These are phyloP conservation scores for Promerops cafer DNA, from an alignment of 2,113 vertebrate species.

Conservation along the genomic window DNA sequence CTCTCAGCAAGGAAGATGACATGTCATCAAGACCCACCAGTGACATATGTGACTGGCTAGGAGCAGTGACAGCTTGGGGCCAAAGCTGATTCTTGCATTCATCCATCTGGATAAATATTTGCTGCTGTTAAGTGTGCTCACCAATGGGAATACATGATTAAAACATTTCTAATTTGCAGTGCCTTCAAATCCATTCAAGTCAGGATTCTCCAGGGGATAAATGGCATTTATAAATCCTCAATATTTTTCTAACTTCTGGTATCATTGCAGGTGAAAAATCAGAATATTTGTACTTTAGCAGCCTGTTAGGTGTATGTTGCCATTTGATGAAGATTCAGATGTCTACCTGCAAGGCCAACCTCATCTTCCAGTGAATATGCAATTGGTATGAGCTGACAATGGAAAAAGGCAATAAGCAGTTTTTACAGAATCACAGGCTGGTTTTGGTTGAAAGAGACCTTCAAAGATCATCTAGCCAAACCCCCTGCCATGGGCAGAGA, in stretches of 20 bases:
- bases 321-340: neutral
- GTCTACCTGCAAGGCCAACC: neutral
- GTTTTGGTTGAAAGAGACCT: neutral
- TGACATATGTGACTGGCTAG: slow-evolving; percentile 8
- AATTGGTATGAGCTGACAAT: neutral
- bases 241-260: neutral
- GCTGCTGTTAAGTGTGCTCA: slow-evolving; percentile 5
- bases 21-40: slow-evolving; percentile 22
- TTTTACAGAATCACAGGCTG: neutral
- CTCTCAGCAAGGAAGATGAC: neutral
- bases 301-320: neutral
- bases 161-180: neutral
- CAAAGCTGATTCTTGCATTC: neutral
- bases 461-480: neutral
- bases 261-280: neutral
- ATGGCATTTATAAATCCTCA: neutral
- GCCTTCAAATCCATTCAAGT: neutral
- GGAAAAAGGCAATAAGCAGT: neutral
- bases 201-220: neutral
- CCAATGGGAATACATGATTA: neutral
- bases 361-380: neutral
- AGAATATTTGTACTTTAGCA: neutral
- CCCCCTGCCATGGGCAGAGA: neutral
- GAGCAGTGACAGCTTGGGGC: slow-evolving; percentile 29
- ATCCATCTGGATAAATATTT: slow-evolving; percentile 43